Base-by-base conservation (phyloP, 1,140 invertebrate species). In the Drosophila jambulina region DNA sequence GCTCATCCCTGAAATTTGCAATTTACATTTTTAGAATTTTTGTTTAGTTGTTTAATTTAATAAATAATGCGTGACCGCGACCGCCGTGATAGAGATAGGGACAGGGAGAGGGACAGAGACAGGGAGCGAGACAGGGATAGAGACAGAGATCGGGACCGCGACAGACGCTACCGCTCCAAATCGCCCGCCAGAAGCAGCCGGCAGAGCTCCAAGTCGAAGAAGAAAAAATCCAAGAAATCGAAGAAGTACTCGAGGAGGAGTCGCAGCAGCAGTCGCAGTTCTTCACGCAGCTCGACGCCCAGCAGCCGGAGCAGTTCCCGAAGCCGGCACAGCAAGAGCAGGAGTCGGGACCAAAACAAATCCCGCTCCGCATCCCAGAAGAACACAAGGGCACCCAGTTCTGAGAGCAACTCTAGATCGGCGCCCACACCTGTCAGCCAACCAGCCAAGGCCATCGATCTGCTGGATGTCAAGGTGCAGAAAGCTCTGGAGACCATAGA, bases 201-300 rank as follows among this genome's bases (percentile, higher is more conserved):
- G 9, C 79, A 84, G 17, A 75, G 80, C 58, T 92, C 80, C 45
- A 88, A 88, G 19, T 75, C 85, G 2, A 87, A 85, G 38, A 92
- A 87, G 58, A 91, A 92, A 29, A 92, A 91, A 49, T 85, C 80
- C 0, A 92, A 92, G 46, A 92, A 92, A 54, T 88, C 88, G 0
- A 92, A 91, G 42, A 91, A 92, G 51, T 91, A 91, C 53, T 80
- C 67, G 19, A 21, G 85, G 10, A 77, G 79, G 8, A 91, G 91
- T 46, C 81, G 80, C 36, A 92, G 87, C 42, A 91, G 75, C 32
- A 92, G 91, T 49, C 70, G 79, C 1, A 91, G 85, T 36, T 80
- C 88, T 8, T 78, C 86, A 8, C 75, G 82, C 0, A 91, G 82
- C 60, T 82, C 68, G 0, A 68, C 86, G 2, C 75, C 80, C 3